Base-by-base conservation (phyloP, 2,797 vertebrate genomes). In the Falco cherrug region DNA sequence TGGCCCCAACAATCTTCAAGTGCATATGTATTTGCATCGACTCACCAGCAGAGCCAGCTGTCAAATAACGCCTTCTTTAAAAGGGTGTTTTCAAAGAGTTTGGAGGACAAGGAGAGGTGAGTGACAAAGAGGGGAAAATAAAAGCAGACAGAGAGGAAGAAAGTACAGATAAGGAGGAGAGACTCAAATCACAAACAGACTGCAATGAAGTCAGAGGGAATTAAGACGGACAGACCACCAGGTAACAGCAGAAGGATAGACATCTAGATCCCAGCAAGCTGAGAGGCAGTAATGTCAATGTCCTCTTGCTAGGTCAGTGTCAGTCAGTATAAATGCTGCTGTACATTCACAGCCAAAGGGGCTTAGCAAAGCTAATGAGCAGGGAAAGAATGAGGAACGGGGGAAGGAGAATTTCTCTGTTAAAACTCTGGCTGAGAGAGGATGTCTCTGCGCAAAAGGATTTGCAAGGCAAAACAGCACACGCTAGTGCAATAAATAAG, bases 341-440 rank as follows among this genome's bases (percentile, higher is more conserved):
- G 45, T 81, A n/a, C 43, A 20, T 89, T 91, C 69, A 54, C 63
- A 90, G 86, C 59, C 90, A 91, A 93, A 71, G 80, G 79, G 79
- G 57, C 39, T 97, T 96, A 94, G 70, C 77, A 96, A 95, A 96
- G 73, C 91, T 96, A 97, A 95, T 91, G 94, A 90, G 84, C 53
- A 95, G 73, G 64, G 59, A 50, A 93, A 92, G 78, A 74, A 88
- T 92, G 74, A 97, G 47, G 68, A 83, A 81, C 3, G 10, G 90
- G 31, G 37, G 41, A 71, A 69, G 65, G 68, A 84, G 64, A 90
- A 83, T 95, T 96, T 95, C 48, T 51, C 80, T 94, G 84, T 95
- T 96, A 89, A 97, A 96, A 97, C 82, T 96, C 89, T 95, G 90
- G 11, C 78, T 77, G 53, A 93, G 51, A 80, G 63, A 80, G 89